These are phyloP conservation scores for Anser brachyrhynchus DNA, from an alignment of 2,113 vertebrate species.

Conservation along the genomic window DNA sequence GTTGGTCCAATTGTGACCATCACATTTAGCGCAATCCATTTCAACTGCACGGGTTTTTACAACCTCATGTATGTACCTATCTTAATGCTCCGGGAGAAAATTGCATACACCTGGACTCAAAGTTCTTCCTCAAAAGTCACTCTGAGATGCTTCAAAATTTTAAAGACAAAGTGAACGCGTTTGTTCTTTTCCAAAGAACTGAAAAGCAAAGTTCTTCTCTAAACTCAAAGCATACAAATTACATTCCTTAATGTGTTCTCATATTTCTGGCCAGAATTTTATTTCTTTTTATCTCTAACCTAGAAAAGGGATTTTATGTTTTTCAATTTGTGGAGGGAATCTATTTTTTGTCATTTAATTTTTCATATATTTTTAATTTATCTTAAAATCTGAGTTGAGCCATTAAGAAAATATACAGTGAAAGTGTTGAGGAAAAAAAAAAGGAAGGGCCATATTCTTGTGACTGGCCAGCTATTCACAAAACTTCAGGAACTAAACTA, in stretches of 20 bases:
- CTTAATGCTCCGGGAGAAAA: background rate
- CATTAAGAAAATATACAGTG: background rate
- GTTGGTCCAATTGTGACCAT: background rate
- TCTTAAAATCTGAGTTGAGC: background rate
- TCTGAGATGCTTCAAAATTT: background rate
- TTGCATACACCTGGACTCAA: background rate
- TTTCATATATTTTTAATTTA: background rate
- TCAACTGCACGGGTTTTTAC: background rate
- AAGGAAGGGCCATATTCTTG: background rate
- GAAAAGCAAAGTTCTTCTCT: background rate
- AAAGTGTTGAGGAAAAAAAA: background rate
- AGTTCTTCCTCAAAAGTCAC: background rate
- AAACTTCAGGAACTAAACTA: background rate
- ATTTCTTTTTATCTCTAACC: background rate
- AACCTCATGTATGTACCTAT: background rate
- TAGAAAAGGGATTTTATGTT: background rate
- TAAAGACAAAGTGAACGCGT: background rate
- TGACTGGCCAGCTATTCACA: background rate
- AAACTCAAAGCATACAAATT: fast-evolving
- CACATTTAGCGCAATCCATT: background rate
- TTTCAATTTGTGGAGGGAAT: background rate
- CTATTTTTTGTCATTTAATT: background rate
- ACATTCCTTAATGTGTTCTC: background rate
- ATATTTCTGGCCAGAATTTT: background rate
- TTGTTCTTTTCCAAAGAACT: background rate